These are phyloP conservation scores for Ctenicera cuprea DNA, from an alignment of 2,888 invertebrate genomes.

Conservation along the genomic window DNA sequence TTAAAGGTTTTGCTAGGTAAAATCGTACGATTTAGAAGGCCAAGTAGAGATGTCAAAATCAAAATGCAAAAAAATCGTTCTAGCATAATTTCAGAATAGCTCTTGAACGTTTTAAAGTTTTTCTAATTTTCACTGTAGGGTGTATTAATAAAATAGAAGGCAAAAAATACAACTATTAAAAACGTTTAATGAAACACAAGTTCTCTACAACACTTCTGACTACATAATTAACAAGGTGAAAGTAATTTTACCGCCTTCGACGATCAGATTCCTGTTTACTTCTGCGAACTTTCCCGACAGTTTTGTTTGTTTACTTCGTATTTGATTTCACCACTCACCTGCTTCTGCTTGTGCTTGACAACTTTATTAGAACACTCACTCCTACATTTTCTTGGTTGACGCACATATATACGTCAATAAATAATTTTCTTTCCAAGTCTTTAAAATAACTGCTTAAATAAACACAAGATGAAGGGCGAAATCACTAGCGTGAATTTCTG, in stretches of 20 bases:
- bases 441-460: constrained; percentile 29
- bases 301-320: constrained; percentile 22
- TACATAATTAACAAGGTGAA: constrained; percentile 6
- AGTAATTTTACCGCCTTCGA: neutral
- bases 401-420: constrained; percentile 41
- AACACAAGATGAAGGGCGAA: constrained; percentile 5
- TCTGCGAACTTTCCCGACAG: neutral
- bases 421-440: constrained; percentile 40
- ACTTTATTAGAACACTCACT: constrained; percentile 37
- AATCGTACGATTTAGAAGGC: too few relatives aligned
- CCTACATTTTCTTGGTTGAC: constrained; percentile 42
- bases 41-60: too few relatives aligned
- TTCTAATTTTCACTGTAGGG: too few relatives aligned
- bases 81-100: too few relatives aligned
- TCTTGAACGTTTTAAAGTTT: too few relatives aligned
- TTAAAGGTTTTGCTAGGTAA: too few relatives aligned
- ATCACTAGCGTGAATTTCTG: neutral
- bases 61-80: too few relatives aligned
- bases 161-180: too few relatives aligned
- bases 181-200: too few relatives aligned
- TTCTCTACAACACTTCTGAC: too few relatives aligned
- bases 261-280: neutral
- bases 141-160: too few relatives aligned
- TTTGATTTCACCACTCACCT: constrained; percentile 20
- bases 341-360: constrained; percentile 13